phyloP scores from a whole-genome alignment of 1,140 invertebrate species.

The Tyrophagus putrescentiae region DNA sequence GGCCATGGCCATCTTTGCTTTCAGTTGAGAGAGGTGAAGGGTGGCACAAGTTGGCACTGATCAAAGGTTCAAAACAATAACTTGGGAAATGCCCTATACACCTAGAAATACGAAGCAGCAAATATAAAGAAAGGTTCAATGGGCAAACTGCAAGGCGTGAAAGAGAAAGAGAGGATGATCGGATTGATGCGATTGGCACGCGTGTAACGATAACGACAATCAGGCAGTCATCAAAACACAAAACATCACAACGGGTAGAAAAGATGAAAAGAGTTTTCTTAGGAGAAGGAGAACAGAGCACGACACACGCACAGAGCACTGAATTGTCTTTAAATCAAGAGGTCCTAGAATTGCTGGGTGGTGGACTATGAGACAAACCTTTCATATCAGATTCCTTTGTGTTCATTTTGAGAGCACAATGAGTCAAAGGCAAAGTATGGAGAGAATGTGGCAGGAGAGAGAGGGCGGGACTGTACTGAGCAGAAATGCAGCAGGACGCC shows the following conservation, averaged over 20 bases:
- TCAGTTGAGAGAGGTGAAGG: background rate
- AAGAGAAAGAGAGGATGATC: too few species aligned
- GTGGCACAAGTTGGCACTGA: background rate
- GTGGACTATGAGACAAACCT: conserved; percentile 7
- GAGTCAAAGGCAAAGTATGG: too few species aligned
- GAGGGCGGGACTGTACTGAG: too few species aligned
- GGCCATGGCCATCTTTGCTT: background rate
- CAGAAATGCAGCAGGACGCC: too few species aligned
- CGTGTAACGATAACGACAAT: background rate
- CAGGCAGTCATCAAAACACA: background rate
- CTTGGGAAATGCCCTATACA: too few species aligned
- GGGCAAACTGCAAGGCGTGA: too few species aligned
- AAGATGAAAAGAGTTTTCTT: background rate
- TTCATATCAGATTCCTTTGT: conserved; percentile 9
- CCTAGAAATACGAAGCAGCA: too few species aligned
- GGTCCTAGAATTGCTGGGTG: background rate
- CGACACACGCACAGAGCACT: background rate
- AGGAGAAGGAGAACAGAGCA: background rate
- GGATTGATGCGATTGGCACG: too few species aligned
- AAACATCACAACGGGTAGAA: background rate
- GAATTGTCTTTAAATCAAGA: background rate
- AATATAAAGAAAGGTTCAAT: too few species aligned
- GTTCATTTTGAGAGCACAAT: conserved; percentile 11
- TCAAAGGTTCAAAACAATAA: background rate
- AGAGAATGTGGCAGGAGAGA: too few species aligned